Conservation (phyloP, 1,140 invertebrate genomes). For the Aphis gossypii region DNA sequence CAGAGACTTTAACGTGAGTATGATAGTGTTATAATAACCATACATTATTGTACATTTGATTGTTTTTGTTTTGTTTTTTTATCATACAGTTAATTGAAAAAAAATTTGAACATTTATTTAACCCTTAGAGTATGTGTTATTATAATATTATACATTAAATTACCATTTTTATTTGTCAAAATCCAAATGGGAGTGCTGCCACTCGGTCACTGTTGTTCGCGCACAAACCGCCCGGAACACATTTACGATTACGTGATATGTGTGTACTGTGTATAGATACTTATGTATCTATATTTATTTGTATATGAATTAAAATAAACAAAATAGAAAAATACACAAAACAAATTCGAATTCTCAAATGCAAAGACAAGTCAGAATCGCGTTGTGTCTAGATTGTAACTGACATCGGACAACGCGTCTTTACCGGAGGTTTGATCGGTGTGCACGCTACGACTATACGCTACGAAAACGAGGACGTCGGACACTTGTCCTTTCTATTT, state of each 20-base stretch:
- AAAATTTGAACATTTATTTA: neutral
- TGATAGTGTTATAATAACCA: neutral
- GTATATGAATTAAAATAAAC: neutral
- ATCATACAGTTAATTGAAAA: neutral
- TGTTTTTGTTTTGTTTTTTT: neutral
- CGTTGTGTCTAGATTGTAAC: conserved; percentile 45
- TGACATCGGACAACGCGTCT: conserved; percentile 14
- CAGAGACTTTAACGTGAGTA: conserved; percentile 13
- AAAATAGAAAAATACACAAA: neutral
- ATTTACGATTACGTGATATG: conserved; percentile 1
- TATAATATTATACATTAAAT: neutral
- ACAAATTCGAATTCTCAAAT: neutral
- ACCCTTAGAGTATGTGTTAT: neutral
- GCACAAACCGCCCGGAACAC: conserved; percentile 49
- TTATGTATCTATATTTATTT: neutral
- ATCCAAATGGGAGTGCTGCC: conserved; percentile 14
- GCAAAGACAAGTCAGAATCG: conserved; percentile 6
- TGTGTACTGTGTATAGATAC: neutral
- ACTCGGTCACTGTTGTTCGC: conserved; percentile 42
- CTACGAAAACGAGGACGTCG: conserved; percentile 51
- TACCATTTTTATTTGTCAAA: conserved; percentile 20
- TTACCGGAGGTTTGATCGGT: neutral
- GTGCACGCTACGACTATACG: neutral
- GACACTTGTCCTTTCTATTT: conserved; percentile 57
- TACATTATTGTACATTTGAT: neutral